Evolutionary conservation across 2,797 vertebrate species (phyloP), one percentile per base, ranked within the genome.

Genomic region (Sus cebifrons): DNA sequence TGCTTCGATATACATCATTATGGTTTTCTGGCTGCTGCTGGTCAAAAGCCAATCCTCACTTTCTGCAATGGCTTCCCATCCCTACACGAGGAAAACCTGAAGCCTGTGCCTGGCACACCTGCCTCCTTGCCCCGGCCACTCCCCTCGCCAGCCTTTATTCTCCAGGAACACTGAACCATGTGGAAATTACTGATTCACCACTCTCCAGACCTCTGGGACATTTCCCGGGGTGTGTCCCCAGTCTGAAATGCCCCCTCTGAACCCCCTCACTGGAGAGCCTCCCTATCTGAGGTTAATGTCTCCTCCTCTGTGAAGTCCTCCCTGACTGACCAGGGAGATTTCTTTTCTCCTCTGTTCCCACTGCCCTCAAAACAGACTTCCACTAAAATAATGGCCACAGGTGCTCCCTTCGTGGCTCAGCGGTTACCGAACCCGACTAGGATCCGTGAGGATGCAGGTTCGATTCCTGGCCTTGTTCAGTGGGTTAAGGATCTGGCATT

Each of bases 101-200:
- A 86, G 6, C 11, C 40, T 62, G 2, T 49, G 64, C 12, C 54
- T 29, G 56, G 87, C 49, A 49, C 0, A 18, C 32, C 0, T 18
- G 1, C 5, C 21, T 18, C 12, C 7, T 64, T 0, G 0, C 4
- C 12, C 18, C 2, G 1, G 10, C n/a, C 78, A 36, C 67, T 12
- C 13, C 25, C 21, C 73, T 58, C 1, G 15, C 20, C 44, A 49
- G 29, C 65, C 86, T 58, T 15, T 5, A 32, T 6, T 14, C 25
- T 27, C 44, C 32, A n/a, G 15, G 44, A 32, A 32, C 3, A 13
- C 58, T 0, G 6, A 27, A 20, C 27, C 14, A 56, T 1, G 1
- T 10, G n/a, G 56, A 25, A 21, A 49, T 32, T 56, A 21, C 23
- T 5, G 32, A 49, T 3, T 32, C 18, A 0, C 4, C 2, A 29